phyloP scores from a whole-genome alignment of 2,888 invertebrate species.

The Helobdella robusta region DNA sequence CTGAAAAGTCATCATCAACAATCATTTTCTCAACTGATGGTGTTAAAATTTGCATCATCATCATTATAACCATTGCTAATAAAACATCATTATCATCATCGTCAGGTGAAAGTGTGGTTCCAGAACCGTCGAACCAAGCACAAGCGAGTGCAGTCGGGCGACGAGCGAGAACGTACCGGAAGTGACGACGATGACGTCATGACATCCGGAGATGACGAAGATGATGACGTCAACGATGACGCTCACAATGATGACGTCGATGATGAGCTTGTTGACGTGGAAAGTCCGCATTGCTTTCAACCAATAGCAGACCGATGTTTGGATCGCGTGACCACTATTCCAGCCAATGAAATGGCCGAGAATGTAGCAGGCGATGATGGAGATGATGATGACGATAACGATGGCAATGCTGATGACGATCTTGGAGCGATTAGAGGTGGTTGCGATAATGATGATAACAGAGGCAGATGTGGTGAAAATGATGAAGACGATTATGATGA shows the following conservation, averaged over 20 bases:
- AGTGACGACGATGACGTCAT: slow-evolving; percentile 22
- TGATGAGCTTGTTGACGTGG: slow-evolving; percentile 30
- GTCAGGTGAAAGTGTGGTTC: slow-evolving; percentile 34
- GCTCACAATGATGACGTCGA: slow-evolving; percentile 20
- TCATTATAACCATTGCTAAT: slow-evolving; percentile 25
- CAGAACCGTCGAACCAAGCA: slow-evolving; percentile 34
- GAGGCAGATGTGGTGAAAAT: no score
- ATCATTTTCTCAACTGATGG: not conserved
- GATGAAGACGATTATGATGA: no score
- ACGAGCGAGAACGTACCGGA: slow-evolving; percentile 19
- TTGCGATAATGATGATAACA: no score
- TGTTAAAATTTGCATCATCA: slow-evolving; percentile 12
- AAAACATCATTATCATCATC: slow-evolving; percentile 26
- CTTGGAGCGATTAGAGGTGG: no score
- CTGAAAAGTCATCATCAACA: not conserved
- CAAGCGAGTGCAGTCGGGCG: slow-evolving; percentile 30
- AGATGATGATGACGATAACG: no score
- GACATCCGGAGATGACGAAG: slow-evolving; percentile 17
- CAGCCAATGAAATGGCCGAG: slow-evolving; percentile 14
- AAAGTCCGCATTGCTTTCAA: slow-evolving; percentile 24
- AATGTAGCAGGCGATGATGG: no score
- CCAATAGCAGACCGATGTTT: slow-evolving; percentile 18
- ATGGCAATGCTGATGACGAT: no score
- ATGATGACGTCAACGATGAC: not conserved
- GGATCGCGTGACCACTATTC: not conserved